Conservation (phyloP, 2,888 invertebrate genomes). For the Euplexia lucipara region DNA sequence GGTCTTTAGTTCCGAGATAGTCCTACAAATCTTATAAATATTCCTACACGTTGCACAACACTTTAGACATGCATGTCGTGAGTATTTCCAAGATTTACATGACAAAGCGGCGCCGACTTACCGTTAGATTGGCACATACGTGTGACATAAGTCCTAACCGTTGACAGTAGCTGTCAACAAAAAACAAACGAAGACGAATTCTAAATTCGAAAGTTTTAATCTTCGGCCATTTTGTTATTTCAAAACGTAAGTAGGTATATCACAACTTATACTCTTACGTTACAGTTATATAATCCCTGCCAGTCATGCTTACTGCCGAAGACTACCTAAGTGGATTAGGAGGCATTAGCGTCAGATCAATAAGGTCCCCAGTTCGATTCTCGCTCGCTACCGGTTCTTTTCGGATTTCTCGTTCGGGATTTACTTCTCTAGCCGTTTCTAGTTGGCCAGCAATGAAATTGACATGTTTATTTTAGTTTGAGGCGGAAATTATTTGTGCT, state of each 20-base stretch:
- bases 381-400: slow-evolving; percentile 66
- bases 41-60: not conserved
- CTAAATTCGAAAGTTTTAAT: slow-evolving; percentile 52
- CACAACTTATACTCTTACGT: slow-evolving; percentile 56
- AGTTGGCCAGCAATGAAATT: slow-evolving; percentile 47
- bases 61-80: not conserved
- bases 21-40: not conserved
- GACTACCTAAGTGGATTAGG: slow-evolving; percentile 85
- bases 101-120: slow-evolving; percentile 7
- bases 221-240: slow-evolving; percentile 44
- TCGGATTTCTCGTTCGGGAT: slow-evolving; percentile 54
- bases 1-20: not conserved
- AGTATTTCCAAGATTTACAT: slow-evolving; percentile 22
- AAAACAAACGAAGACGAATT: slow-evolving; percentile 38
- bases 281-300: slow-evolving; percentile 79
- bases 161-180: slow-evolving; percentile 42
- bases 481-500: slow-evolving; percentile 33
- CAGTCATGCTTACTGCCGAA: slow-evolving; percentile 85
- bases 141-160: slow-evolving; percentile 34
- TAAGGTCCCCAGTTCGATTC: slow-evolving; percentile 72
- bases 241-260: slow-evolving; percentile 36
- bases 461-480: slow-evolving; percentile 62
- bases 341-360: slow-evolving; percentile 85
- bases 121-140: slow-evolving; percentile 18
- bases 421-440: slow-evolving; percentile 56